A percentile compares a stretch with the other conserved stretches of the same genome.
Evolutionary conservation across 2,113 vertebrate species (phyloP).

Genomic region (Trachemys scripta): DNA sequence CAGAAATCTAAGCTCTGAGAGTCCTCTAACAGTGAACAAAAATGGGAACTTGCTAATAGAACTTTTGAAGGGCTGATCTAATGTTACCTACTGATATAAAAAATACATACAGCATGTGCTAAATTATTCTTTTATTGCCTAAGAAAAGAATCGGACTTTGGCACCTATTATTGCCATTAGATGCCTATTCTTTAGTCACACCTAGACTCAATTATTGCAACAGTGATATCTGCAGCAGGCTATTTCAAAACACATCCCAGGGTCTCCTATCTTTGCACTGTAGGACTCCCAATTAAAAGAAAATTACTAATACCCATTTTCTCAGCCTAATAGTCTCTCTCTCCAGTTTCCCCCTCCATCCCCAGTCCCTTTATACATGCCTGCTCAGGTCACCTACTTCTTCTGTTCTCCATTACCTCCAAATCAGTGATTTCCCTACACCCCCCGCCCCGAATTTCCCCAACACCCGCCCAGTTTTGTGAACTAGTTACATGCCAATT

Average conservation of each 20-base stretch:
- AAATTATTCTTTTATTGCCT: constrained; percentile 63
- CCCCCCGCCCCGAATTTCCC: too few species aligned
- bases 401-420: background rate
- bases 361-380: background rate
- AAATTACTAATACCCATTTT: constrained; percentile 57
- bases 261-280: background rate
- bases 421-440: background rate
- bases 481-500: too few species aligned
- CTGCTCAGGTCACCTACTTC: background rate
- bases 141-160: constrained; percentile 1
- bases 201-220: constrained; percentile 37
- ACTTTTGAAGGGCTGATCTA: background rate
- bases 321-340: background rate
- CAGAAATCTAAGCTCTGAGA: background rate
- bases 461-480: too few species aligned
- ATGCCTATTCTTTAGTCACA: constrained; percentile 25
- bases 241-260: constrained; percentile 39
- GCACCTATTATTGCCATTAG: constrained; percentile 29
- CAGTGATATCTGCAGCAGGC: background rate
- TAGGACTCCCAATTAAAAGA: constrained; percentile 63
- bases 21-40: background rate
- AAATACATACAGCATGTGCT: constrained; percentile 28
- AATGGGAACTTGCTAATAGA: background rate
- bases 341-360: background rate
- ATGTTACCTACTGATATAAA: constrained; percentile 15